Percentiles rank a stretch among this genome's conserved stretches.
These are phyloP conservation scores for Amphiprion ocellaris DNA, from an alignment of 2,113 vertebrate species.

Conservation along the genomic window DNA sequence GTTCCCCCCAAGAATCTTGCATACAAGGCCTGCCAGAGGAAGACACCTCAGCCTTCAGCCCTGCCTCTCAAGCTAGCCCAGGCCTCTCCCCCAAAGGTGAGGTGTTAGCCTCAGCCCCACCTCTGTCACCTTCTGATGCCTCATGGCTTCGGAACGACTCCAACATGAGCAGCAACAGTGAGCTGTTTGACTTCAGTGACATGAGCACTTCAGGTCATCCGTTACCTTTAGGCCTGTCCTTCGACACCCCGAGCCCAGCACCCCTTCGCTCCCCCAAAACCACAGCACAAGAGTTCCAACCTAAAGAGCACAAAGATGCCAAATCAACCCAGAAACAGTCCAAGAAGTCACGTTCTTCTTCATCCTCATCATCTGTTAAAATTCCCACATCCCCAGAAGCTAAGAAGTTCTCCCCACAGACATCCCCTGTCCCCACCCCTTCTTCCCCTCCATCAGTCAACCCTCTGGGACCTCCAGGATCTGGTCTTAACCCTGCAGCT, in stretches of 20 bases:
- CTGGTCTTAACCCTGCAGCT: constrained; percentile 83
- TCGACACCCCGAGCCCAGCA: constrained; percentile 69
- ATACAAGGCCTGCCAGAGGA: constrained; percentile 18
- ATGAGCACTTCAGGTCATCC: constrained; percentile 14
- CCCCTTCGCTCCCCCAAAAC: constrained; percentile 81
- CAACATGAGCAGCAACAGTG: constrained; percentile 59
- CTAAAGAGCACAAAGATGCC: constrained; percentile 66
- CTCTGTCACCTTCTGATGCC: constrained; percentile 75
- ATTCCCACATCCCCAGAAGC: constrained; percentile 71
- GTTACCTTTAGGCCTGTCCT: constrained; percentile 56
- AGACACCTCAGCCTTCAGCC: constrained; percentile 74
- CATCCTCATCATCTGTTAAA: constrained; percentile 71
- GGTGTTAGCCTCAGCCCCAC: constrained; percentile 76
- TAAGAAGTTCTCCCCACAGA: constrained; percentile 54
- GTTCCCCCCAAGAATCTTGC: constrained; percentile 49
- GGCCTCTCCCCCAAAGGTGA: constrained; percentile 44
- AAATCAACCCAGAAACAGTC: constrained; percentile 61
- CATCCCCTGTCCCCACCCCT: constrained; percentile 49
- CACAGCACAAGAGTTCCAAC: constrained; percentile 66
- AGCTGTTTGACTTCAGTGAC: constrained; percentile 67
- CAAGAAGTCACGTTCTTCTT: constrained; percentile 70
- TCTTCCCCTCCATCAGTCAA: constrained; percentile 35
- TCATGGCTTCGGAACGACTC: constrained; percentile 79
- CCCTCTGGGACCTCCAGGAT: constrained; percentile 51
- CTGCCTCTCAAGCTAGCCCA: constrained; percentile 59